These are phyloP conservation scores for Parus major DNA, from an alignment of 2,113 vertebrate genomes.

Conservation along the genomic window DNA sequence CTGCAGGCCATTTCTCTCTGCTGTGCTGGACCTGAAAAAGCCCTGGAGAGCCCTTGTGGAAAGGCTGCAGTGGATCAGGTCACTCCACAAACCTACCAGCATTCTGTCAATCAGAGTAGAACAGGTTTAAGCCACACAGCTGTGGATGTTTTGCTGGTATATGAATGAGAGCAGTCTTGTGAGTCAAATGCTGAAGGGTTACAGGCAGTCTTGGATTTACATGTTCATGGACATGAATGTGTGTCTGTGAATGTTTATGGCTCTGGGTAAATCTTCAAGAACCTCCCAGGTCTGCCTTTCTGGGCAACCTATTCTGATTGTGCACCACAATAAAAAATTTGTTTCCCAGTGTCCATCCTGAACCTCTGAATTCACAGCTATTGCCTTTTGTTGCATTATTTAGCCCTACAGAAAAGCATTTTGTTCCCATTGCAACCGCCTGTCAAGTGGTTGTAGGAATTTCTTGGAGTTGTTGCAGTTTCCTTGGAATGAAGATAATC, in stretches of 20 bases:
- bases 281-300: neutral
- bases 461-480: conserved; percentile 18
- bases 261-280: neutral
- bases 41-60: neutral
- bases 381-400: neutral
- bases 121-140: neutral
- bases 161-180: neutral
- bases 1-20: neutral
- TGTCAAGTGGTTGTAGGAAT: conserved; percentile 19
- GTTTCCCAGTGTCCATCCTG: neutral
- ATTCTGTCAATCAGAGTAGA: neutral
- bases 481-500: conserved; percentile 32
- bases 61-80: neutral
- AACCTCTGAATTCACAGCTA: neutral
- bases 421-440: neutral
- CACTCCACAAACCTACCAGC: neutral
- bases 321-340: neutral
- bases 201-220: neutral
- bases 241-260: neutral
- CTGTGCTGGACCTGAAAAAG: neutral
- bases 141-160: neutral
- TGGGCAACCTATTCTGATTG: neutral
- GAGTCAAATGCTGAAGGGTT: neutral
- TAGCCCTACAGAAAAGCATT: neutral
- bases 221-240: neutral